Evolutionary conservation across 2,888 invertebrate species (phyloP).

Genomic region (Aquatica leii): DNA sequence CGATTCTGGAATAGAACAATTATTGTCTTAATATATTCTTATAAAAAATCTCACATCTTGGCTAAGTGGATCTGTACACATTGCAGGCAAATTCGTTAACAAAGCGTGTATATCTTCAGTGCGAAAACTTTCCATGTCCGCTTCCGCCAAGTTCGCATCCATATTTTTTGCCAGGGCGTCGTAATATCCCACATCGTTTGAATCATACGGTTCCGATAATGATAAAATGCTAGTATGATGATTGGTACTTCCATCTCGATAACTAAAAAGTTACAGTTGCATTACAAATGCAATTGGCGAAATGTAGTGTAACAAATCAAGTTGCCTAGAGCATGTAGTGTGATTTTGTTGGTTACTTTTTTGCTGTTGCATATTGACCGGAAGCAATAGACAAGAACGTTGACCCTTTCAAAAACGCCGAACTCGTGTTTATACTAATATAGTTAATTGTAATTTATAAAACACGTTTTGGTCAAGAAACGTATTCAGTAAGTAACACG

Average conservation of each 20-base stretch:
- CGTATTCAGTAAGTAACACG: too few relatives aligned
- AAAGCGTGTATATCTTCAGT: constrained; percentile 91
- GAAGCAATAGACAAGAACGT: too few relatives aligned
- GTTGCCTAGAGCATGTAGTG: too few relatives aligned
- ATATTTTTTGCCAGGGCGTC: constrained; percentile 87
- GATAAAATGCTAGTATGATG: constrained; percentile 84
- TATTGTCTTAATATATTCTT: not conserved
- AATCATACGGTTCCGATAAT: constrained; percentile 82
- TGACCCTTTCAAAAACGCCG: too few relatives aligned
- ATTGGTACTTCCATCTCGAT: constrained; percentile 80
- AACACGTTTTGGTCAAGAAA: too few relatives aligned
- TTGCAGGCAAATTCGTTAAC: constrained; percentile 79
- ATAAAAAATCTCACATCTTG: constrained; percentile 55
- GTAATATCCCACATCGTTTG: constrained; percentile 72
- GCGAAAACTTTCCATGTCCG: constrained; percentile 93
- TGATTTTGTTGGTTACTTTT: too few relatives aligned
- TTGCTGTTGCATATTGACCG: too few relatives aligned
- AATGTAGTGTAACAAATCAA: too few relatives aligned
- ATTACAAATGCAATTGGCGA: not conserved
- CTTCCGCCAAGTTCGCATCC: constrained; percentile 93
- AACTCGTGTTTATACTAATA: too few relatives aligned
- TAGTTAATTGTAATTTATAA: too few relatives aligned
- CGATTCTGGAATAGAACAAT: constrained; percentile 51
- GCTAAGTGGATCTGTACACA: constrained; percentile 64
- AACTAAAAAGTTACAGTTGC: constrained; percentile 61